Conservation (phyloP, 2,888 invertebrate species). For the Acleris laterana region DNA sequence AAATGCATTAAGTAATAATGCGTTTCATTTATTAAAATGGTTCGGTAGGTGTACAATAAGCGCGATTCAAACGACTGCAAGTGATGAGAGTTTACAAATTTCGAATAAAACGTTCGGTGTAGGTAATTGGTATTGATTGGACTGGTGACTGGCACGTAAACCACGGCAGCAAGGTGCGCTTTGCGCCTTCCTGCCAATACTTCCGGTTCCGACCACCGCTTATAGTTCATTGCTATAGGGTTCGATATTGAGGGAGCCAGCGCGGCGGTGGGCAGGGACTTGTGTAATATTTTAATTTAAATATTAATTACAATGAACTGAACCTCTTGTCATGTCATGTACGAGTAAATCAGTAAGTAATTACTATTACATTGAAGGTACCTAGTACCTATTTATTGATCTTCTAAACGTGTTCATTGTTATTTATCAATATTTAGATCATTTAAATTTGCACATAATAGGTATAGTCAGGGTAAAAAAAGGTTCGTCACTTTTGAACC, state of each 20-base stretch:
- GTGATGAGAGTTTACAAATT: not conserved
- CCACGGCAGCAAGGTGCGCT: slow-evolving; percentile 38
- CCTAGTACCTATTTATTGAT: too few relatives aligned
- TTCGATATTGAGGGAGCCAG: slow-evolving; percentile 9
- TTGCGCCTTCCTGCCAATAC: slow-evolving; percentile 54
- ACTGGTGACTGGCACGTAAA: slow-evolving; percentile 49
- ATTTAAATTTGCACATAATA: too few relatives aligned
- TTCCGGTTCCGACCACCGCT: slow-evolving; percentile 50
- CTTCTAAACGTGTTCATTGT: too few relatives aligned
- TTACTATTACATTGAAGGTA: too few relatives aligned
- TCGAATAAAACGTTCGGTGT: not conserved
- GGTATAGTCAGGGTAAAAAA: too few relatives aligned
- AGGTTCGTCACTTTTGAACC: too few relatives aligned
- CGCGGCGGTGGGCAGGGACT: not conserved
- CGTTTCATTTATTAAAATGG: not conserved
- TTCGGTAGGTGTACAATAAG: not conserved
- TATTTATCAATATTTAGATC: too few relatives aligned
- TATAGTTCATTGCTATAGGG: slow-evolving; percentile 28
- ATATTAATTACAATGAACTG: too few relatives aligned
- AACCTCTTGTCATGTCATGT: not conserved
- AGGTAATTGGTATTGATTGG: slow-evolving; percentile 43
- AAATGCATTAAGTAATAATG: not conserved
- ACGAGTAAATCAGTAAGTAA: not conserved
- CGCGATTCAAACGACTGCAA: not conserved
- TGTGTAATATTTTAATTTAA: not conserved